These are phyloP conservation scores for Cephalopholis sonnerati DNA, from an alignment of 2,113 vertebrate genomes.

Conservation along the genomic window DNA sequence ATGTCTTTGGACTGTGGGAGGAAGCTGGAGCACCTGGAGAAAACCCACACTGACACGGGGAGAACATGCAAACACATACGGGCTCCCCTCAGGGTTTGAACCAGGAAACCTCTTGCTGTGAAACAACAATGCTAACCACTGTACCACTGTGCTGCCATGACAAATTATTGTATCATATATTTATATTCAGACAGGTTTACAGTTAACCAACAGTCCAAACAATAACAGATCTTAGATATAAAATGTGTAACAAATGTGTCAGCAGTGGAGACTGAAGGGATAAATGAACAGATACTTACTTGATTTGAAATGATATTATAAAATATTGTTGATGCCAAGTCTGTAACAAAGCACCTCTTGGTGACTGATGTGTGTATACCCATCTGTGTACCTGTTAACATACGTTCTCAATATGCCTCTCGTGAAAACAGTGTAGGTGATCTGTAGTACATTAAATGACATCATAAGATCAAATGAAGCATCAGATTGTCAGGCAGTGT, in stretches of 20 bases:
- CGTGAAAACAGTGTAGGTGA: background rate
- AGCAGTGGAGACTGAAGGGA: too few relatives aligned
- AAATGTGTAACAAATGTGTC: background rate
- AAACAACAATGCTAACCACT: too few relatives aligned
- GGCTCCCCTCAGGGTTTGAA: too few relatives aligned
- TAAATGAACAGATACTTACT: background rate
- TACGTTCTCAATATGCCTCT: background rate
- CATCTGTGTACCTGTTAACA: background rate
- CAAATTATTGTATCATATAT: background rate
- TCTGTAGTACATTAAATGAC: background rate
- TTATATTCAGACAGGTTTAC: background rate
- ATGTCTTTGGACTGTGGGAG: too few relatives aligned
- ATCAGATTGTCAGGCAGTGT: background rate
- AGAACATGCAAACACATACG: too few relatives aligned
- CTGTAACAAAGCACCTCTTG: background rate
- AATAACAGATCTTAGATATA: background rate
- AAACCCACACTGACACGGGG: too few relatives aligned
- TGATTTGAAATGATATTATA: background rate
- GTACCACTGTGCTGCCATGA: too few relatives aligned
- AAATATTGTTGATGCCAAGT: background rate
- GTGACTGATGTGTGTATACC: background rate
- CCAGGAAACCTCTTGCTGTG: too few relatives aligned
- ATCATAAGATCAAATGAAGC: background rate
- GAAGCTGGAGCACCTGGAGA: too few relatives aligned
- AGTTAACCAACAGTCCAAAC: background rate